A percentile compares a stretch with the other conserved stretches of the same genome.
Conservation (phyloP, 2,113 vertebrate species). For the Sakesphorus luctuosus region DNA sequence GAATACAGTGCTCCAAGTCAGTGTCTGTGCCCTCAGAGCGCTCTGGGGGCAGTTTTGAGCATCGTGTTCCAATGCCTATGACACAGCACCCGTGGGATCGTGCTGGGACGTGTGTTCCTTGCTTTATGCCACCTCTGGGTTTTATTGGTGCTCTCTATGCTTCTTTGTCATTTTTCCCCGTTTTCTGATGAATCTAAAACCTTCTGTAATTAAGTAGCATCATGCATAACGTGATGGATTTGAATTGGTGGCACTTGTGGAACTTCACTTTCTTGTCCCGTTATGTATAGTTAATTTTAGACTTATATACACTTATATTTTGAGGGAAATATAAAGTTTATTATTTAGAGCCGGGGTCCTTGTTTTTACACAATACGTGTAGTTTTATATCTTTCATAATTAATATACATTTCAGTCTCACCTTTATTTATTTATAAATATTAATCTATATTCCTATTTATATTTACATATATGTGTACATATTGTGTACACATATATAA, state of each 20-base stretch:
- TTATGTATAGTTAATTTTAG: not conserved
- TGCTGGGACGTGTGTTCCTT: not conserved
- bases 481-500: not conserved
- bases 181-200: not conserved
- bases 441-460: not conserved
- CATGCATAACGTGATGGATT: not conserved
- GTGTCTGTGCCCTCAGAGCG: not conserved
- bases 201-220: not conserved
- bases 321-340: not conserved
- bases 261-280: not conserved
- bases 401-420: not conserved
- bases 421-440: not conserved
- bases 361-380: not conserved
- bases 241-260: not conserved
- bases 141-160: not conserved
- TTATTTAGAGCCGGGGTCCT: not conserved
- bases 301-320: not conserved
- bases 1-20: not conserved
- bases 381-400: not conserved
- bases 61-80: fast-evolving
- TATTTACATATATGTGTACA: not conserved
- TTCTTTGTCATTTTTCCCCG: not conserved
- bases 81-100: too few species aligned
- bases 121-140: not conserved
- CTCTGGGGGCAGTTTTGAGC: too few species aligned